Evolutionary conservation across 2,113 vertebrate species (phyloP).

Genomic region (Pomatorhinus ruficollis): DNA sequence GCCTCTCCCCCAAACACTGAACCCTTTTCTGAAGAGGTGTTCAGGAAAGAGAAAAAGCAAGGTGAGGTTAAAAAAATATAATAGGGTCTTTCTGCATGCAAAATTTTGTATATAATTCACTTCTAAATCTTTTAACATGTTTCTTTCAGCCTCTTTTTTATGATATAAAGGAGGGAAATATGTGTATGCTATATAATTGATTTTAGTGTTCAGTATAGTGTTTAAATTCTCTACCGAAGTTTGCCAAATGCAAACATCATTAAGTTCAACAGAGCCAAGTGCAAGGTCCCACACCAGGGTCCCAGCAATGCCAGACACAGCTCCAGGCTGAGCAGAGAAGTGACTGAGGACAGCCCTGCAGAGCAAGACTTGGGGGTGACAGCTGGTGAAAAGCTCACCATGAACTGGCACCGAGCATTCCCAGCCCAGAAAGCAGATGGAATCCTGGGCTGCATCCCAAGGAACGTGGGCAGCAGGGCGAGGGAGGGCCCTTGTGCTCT

Average conservation of each 20-base stretch:
- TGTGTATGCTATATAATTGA: background rate
- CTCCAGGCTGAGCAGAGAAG: accelerated
- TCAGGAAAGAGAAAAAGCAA: background rate
- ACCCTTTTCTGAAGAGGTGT: background rate
- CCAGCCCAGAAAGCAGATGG: accelerated
- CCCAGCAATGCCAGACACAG: background rate
- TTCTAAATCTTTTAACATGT: background rate
- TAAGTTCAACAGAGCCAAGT: background rate
- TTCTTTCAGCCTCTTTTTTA: slow-evolving; percentile 1
- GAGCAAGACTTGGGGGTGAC: background rate
- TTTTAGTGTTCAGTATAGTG: slow-evolving; percentile 35
- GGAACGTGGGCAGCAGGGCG: accelerated
- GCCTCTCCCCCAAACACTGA: background rate
- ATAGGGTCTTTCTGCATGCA: background rate
- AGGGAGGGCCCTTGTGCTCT: background rate
- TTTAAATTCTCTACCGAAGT: background rate
- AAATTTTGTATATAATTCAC: background rate
- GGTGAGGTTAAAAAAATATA: background rate
- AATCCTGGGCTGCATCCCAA: background rate
- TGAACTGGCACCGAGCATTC: background rate
- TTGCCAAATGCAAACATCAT: background rate
- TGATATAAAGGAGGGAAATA: background rate
- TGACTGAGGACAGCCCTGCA: background rate
- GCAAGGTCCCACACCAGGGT: background rate
- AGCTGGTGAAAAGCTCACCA: background rate